Evolutionary conservation across 2,113 vertebrate genomes (phyloP), one percentile per base, ranked within the genome.

Genomic region (Aspidoscelis tigris): DNA sequence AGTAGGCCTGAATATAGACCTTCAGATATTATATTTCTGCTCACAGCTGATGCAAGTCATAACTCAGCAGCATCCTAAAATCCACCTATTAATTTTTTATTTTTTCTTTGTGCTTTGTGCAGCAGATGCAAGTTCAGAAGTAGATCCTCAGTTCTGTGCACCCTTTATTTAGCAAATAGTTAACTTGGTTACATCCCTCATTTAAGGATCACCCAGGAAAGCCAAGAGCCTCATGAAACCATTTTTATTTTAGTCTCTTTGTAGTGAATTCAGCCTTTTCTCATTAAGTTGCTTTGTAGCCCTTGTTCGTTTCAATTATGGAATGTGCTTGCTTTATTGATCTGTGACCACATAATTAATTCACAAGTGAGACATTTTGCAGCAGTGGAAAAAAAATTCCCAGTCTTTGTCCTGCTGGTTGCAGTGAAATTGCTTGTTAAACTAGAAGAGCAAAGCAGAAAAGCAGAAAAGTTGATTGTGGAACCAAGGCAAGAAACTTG

Each of bases 321-420:
- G 39, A 41, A 65, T 10, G 0, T 53, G 11, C 7, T 64, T 68
- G 64, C 7, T 10, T 69, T 18, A n/a, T 50, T 85, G 21, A 22
- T 76, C 65, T 1, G 0, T 68, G 55, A 84, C 47, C 4, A 0
- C 61, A 22, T 71, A 79, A 85, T 79, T 85, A 80, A 82, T 81
- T 82, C 3, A 1, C 22, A 26, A 86, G 44, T 44, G 21, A 80
- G 11, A 43, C 22, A 8, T 58, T 87, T 18, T 81, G 26, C 39
- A 87, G 4, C 41, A 50, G 70, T 53, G 77, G 61, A 55, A 18
- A 86, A 53, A 61, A 72, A 14, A 69, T 83, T 91, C 43, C 64
- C 22, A 81, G 47, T 2, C 11, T 88, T 83, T 2, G 0, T 80
- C 69, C 50, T 64, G 43, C 33, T 43, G 4, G 5, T 24, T 83